Base-by-base conservation (phyloP, 1,140 invertebrate species). In the Macrobrachium rosenbergii region DNA sequence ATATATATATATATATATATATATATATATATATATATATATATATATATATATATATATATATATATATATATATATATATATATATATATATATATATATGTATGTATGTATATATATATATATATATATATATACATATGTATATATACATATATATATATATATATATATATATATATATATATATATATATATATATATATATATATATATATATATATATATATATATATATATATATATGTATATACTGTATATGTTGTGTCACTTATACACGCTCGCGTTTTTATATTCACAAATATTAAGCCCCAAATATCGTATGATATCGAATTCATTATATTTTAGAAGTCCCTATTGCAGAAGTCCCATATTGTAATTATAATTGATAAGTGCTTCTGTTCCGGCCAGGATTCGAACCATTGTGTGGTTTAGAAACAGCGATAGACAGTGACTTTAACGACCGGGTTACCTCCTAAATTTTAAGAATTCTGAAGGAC, bases 1-100 rank as follows among this genome's bases (percentile, higher is more conserved):
- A 69, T n/a, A 69, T n/a, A 69, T n/a, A 69, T n/a, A 69, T n/a
- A 69, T n/a, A 69, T n/a, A 69, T n/a, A 69, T n/a, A 69, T n/a
- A 69, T n/a, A 69, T n/a, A 69, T n/a, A 67, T 67, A 67, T 67
- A 67, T 67, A 67, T 67, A 67, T 67, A 67, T 67, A 67, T 67
- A 67, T 67, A 67, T 67, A 67, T 69, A 69, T 69, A 69, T 69
- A 21, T 69, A 69, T 69, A 69, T 69, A 69, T 69, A 21, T 69
- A 69, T 69, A 69, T 69, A 69, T 69, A 69, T 21, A 69, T 69
- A 69, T 69, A 69, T 69, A 21, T 69, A 69, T 69, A 69, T 69
- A 69, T 21, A 69, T 21, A 69, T 21, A 69, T 21, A 69, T 21
- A 69, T 21, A 69, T 21, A 69, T 69, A 69, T 21, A 69, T 69